Conservation (phyloP, 1,140 invertebrate species). For the Atta colombica region DNA sequence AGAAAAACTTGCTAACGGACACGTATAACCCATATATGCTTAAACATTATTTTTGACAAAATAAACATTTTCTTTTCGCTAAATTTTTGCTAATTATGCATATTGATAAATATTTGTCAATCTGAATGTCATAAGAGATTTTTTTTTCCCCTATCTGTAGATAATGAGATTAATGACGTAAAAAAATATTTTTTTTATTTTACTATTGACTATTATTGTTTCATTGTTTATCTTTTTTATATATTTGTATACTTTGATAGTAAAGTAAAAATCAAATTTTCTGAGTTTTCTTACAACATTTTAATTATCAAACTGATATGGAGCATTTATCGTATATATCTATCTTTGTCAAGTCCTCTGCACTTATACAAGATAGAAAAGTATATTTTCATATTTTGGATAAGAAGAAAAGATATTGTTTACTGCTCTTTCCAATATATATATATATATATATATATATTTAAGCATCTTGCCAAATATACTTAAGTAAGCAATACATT, state of each 20-base stretch:
- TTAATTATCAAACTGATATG: background rate
- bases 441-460: background rate
- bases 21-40: background rate
- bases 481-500: background rate
- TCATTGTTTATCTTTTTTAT: background rate
- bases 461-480: background rate
- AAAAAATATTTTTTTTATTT: background rate
- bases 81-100: constrained; percentile 7
- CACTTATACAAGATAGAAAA: background rate
- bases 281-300: background rate
- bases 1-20: background rate
- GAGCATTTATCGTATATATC: background rate
- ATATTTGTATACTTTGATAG: background rate
- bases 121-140: background rate
- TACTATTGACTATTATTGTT: background rate
- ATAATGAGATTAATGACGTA: background rate
- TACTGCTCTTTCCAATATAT: background rate
- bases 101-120: background rate
- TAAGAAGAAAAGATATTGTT: background rate
- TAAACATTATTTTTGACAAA: background rate
- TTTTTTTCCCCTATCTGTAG: background rate
- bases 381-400: background rate
- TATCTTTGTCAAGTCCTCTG: background rate
- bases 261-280: background rate
- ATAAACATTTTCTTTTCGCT: background rate